Conservation (phyloP, 2,113 vertebrate species). For the Otolemur garnettii region DNA sequence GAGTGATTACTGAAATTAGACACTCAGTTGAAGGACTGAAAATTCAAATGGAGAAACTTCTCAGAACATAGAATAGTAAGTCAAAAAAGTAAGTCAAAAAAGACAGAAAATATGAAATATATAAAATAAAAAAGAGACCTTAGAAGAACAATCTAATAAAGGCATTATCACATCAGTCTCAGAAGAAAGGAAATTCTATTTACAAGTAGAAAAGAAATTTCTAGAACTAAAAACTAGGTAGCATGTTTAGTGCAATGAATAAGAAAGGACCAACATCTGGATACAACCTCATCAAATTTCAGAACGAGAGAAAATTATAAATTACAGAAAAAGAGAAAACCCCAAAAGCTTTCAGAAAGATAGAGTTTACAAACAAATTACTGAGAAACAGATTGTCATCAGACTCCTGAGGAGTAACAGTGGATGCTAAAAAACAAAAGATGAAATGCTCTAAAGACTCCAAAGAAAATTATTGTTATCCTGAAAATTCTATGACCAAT, state of each 20-base stretch:
- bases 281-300: neutral
- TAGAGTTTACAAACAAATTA: neutral
- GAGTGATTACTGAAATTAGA: neutral
- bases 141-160: constrained; percentile 17
- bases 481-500: neutral
- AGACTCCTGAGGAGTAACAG: neutral
- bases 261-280: neutral
- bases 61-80: constrained; percentile 34
- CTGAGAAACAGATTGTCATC: neutral
- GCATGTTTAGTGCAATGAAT: neutral
- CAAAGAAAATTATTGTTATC: constrained; percentile 30
- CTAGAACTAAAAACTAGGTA: constrained; percentile 33
- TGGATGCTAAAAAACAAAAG: neutral
- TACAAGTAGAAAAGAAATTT: neutral
- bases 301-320: neutral
- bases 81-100: constrained; percentile 19
- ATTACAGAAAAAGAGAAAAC: neutral
- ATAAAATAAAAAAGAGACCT: neutral
- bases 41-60: neutral
- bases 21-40: neutral
- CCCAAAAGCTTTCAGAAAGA: neutral
- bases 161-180: neutral
- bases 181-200: neutral
- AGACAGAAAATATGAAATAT: constrained; percentile 38
- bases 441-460: neutral